Evolutionary conservation across 2,797 vertebrate species (phyloP).

Genomic region (Pipistrellus pygmaeus): DNA sequence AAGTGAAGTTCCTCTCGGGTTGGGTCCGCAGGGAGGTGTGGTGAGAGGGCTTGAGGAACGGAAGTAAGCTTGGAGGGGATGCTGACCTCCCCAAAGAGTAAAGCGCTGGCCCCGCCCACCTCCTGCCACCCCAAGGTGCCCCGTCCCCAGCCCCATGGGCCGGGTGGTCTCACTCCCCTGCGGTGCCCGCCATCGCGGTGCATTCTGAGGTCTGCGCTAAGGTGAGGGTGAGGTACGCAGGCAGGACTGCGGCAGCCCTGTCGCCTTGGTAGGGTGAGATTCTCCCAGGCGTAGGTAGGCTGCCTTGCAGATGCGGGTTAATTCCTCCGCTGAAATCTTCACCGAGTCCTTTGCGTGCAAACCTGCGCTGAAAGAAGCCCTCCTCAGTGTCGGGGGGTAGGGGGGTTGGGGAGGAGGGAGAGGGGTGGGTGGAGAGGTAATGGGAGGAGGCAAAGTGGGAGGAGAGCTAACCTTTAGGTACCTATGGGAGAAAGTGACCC

Average conservation of each 20-base stretch:
- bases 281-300: constrained; percentile 19
- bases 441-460: neutral
- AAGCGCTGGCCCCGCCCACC: constrained; percentile 38
- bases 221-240: neutral
- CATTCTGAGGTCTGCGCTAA: neutral
- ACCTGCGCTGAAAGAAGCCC: neutral
- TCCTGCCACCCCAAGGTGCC: neutral
- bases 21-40: constrained; percentile 20
- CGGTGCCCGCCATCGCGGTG: neutral
- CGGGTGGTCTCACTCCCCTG: neutral
- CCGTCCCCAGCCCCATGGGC: neutral
- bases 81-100: constrained; percentile 24
- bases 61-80: constrained; percentile 35
- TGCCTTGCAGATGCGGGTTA: neutral
- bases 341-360: neutral
- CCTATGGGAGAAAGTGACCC: neutral
- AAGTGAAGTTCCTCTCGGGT: neutral
- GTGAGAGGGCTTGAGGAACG: constrained; percentile 44
- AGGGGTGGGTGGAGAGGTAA: neutral
- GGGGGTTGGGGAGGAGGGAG: neutral
- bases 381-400: neutral
- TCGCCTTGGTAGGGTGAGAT: neutral
- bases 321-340: constrained; percentile 1
- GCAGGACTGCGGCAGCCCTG: constrained; percentile 3
- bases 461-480: neutral